Base-by-base conservation (phyloP, 2,113 vertebrate species). In the Agelaius tricolor region DNA sequence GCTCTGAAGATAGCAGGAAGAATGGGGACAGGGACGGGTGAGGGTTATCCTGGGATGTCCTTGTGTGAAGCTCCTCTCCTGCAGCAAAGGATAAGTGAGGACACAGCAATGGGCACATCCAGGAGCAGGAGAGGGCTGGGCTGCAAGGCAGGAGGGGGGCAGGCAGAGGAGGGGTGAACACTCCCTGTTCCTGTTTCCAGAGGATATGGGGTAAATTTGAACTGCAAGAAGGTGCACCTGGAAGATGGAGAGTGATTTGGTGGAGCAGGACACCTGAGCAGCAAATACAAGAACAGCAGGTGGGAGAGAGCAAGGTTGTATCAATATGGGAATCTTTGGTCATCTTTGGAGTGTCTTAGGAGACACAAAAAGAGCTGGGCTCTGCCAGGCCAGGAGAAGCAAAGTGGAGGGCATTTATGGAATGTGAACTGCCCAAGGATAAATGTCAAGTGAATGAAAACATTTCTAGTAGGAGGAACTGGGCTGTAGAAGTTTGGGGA, bases 171-270 rank as follows among this genome's bases (percentile, higher is more conserved):
- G 30, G 16, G 61, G 11, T 11, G 58, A 83, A 44, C 16, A 19
- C 22, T 47, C 23, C n/a, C 9, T 73, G 13, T 8, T 23, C 30
- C 33, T 10, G 1, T 51, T 26, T 39, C 65, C 65, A 58, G 6
- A 69, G 55, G 41, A 61, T 33, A 30, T 19, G 0, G 0, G 5
- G 8, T 58, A 22, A n/a, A 54, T 58, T 13, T 30, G 55, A 71
- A 41, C 20, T 37, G 78, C 61, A 85, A 37, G 22, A 52, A 81
- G 16, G 78, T 62, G 51, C 15, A 54, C 58, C 51, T 71, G 46
- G 31, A 55, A 81, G 16, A 65, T 31, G 31, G 62, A 46, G 33
- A 71, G 8, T 2, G 4, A 44, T 37, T 57, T 1, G 2, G 31
- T 49, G 41, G 51, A 57, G 46, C 33, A 80, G 46, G 44, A 69